Evolutionary conservation across 2,113 vertebrate genomes (phyloP).

Genomic region (Xyliphius kryptos): DNA sequence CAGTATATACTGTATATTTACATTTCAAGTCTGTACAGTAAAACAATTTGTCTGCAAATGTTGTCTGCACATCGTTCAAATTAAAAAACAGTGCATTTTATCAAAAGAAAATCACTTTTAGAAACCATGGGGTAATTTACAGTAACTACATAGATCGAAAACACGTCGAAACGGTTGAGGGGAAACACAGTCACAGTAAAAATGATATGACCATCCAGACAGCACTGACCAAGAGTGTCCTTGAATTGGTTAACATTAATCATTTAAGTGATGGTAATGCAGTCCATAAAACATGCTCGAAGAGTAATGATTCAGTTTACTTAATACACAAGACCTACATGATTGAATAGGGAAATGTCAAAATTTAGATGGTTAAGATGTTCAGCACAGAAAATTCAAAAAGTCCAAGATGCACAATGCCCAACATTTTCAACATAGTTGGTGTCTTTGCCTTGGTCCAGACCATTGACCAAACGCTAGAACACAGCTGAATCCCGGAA

Average conservation of each 20-base stretch:
- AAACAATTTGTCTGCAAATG: conserved; percentile 9
- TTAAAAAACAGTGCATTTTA: conserved; percentile 18
- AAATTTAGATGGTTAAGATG: conserved; percentile 13
- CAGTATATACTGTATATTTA: conserved; percentile 16
- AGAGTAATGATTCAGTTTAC: conserved; percentile 36
- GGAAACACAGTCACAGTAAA: background rate
- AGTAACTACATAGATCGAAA: conserved; percentile 1
- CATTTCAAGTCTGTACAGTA: conserved; percentile 23
- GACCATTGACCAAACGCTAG: background rate
- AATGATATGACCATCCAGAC: conserved; percentile 19
- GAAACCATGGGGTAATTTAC: conserved; percentile 13
- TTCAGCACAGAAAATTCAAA: conserved; percentile 28
- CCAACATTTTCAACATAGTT: conserved; percentile 18
- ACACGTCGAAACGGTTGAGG: background rate
- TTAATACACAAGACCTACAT: conserved; percentile 59
- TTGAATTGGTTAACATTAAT: conserved; percentile 25
- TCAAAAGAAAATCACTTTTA: conserved; percentile 25
- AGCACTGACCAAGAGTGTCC: conserved; percentile 8
- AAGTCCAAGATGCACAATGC: conserved; percentile 31
- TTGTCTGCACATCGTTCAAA: conserved; percentile 9
- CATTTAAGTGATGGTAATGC: conserved; percentile 51
- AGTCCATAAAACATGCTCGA: conserved; percentile 65
- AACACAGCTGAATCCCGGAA: conserved; percentile 38
- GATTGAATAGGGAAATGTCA: conserved; percentile 20
- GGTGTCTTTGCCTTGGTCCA: conserved; percentile 22